Conservation (phyloP, 2,797 vertebrate species). For the Sebastolobus altivelis region DNA sequence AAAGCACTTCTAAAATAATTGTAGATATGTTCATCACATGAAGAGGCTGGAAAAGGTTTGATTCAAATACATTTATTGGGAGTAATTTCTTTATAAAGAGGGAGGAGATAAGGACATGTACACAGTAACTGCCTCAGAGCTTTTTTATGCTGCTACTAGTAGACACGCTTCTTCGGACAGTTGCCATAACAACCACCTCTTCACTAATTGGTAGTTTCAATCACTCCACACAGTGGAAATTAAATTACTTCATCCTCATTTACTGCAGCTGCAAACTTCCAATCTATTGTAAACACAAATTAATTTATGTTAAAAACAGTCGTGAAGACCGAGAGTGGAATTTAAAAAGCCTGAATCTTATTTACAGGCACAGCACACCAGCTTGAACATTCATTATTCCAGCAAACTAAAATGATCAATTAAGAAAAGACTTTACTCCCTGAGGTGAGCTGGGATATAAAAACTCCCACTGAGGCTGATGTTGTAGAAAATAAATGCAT, state of each 20-base stretch:
- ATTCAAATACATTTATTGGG: slow-evolving; percentile 43
- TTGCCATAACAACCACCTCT: slow-evolving; percentile 26
- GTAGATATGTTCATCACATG: neutral
- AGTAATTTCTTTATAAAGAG: neutral
- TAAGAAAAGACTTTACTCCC: slow-evolving; percentile 46
- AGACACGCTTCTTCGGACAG: neutral
- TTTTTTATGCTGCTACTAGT: neutral
- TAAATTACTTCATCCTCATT: neutral
- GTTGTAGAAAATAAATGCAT: neutral
- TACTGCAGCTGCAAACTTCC: neutral
- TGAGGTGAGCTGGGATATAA: slow-evolving; percentile 48
- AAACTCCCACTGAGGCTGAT: slow-evolving; percentile 16
- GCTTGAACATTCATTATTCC: neutral
- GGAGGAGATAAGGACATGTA: neutral
- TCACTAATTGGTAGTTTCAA: slow-evolving; percentile 19
- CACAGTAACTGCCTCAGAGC: neutral
- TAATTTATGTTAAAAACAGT: neutral
- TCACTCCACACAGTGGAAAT: slow-evolving; percentile 65
- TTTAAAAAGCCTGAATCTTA: neutral
- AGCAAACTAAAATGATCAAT: slow-evolving; percentile 9
- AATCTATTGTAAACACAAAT: neutral
- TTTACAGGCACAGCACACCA: slow-evolving; percentile 23
- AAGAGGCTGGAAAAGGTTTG: neutral
- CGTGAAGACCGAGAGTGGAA: neutral
- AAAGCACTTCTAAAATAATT: neutral